Conservation (phyloP, 2,797 vertebrate genomes). For the Sciurus vulgaris region DNA sequence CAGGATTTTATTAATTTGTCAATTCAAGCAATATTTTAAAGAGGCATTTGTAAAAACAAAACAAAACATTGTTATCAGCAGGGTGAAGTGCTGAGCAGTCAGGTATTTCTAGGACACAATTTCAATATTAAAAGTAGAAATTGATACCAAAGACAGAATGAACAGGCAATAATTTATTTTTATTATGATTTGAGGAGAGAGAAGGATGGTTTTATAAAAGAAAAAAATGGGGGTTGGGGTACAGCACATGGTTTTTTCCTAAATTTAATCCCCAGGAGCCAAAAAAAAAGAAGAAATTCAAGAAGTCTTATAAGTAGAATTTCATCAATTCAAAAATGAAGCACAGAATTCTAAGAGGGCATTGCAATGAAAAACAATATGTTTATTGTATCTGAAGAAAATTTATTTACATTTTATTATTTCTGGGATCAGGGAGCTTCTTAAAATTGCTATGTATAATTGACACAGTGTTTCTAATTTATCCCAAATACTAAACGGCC, state of each 20-base stretch:
- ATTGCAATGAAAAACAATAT: not conserved
- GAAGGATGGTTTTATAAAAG: not conserved
- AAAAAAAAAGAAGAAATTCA: not conserved
- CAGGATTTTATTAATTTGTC: not conserved
- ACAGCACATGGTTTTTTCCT: not conserved
- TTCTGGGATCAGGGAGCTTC: not conserved
- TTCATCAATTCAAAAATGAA: not conserved
- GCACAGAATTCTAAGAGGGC: not conserved
- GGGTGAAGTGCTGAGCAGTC: not conserved
- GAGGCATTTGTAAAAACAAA: not conserved
- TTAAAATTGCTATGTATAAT: constrained; percentile 14
- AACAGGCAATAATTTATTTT: not conserved
- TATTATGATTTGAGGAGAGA: not conserved
- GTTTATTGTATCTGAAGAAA: not conserved
- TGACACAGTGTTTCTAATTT: not conserved
- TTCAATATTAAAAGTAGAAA: not conserved
- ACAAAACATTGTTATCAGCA: not conserved
- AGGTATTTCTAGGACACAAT: not conserved
- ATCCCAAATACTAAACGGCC: not conserved
- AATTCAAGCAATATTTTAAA: not conserved
- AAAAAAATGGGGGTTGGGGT: not conserved
- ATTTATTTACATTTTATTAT: constrained; percentile 30
- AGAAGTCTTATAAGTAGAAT: not conserved
- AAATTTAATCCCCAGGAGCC: not conserved
- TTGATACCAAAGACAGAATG: not conserved